phyloP scores from a whole-genome alignment of 92 coral and sea anemone genomes.

The Montipora capitata region DNA sequence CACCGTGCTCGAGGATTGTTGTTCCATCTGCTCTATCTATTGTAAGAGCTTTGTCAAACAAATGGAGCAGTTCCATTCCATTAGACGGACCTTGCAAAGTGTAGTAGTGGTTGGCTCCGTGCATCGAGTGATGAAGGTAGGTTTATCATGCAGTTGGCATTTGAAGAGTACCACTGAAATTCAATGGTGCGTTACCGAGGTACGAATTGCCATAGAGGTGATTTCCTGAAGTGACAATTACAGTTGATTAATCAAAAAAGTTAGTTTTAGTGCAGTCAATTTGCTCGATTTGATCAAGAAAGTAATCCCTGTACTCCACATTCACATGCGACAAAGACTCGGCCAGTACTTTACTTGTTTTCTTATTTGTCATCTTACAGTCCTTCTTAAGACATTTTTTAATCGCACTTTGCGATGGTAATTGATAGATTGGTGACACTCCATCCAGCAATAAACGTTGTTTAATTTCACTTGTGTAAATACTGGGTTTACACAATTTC shows the following conservation, averaged over 20 bases:
- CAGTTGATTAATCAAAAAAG: constrained; percentile 63
- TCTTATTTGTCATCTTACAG: too few relatives aligned
- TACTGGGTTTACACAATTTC: constrained; percentile 1
- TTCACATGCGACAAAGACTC: too few relatives aligned
- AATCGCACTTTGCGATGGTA: constrained; percentile 37
- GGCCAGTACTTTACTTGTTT: constrained; percentile 19
- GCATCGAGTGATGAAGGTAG: constrained; percentile 12
- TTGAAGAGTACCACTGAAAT: constrained; percentile 46
- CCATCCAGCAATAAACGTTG: constrained; percentile 3
- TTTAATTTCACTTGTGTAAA: constrained; percentile 28
- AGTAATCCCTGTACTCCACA: not conserved
- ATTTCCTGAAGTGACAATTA: constrained; percentile 14
- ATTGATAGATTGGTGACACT: constrained; percentile 12
- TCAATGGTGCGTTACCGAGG: constrained; percentile 1
- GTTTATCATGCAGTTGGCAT: not conserved
- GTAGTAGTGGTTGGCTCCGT: constrained; percentile 47
- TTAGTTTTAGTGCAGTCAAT: constrained; percentile 11
- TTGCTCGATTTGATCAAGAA: constrained; percentile 20
- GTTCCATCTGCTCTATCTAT: too few relatives aligned
- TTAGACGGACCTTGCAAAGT: constrained; percentile 39
- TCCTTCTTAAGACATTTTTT: too few relatives aligned
- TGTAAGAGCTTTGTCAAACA: constrained; percentile 40
- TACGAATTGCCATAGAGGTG: constrained; percentile 53
- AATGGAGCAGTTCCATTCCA: constrained; percentile 60
- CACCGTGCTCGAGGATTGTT: too few relatives aligned